Evolutionary conservation across 1,140 invertebrate species (phyloP).

Genomic region (Hyphantria cunea): DNA sequence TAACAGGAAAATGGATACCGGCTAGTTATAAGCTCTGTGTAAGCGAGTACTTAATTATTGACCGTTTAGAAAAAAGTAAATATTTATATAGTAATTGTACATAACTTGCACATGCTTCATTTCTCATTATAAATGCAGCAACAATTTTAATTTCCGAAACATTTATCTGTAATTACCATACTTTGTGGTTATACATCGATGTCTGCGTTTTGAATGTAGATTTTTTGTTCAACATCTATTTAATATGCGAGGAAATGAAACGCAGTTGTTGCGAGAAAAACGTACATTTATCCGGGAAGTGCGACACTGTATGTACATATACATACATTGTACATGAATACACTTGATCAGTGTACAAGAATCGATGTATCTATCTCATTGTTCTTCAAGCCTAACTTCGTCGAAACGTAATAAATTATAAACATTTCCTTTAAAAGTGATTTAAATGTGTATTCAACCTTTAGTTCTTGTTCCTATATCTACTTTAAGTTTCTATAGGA

Average conservation of each 20-base stretch:
- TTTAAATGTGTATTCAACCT: slow-evolving; percentile 7
- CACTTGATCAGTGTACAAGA: slow-evolving; percentile 10
- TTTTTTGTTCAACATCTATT: slow-evolving; percentile 13
- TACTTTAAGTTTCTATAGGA: background rate
- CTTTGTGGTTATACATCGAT: slow-evolving; percentile 3
- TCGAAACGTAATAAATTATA: slow-evolving; percentile 21
- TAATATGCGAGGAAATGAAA: slow-evolving; percentile 15
- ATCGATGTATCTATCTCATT: slow-evolving; percentile 19
- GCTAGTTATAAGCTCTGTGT: too few relatives aligned
- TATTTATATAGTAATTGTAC: too few relatives aligned
- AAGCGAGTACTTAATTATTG: too few relatives aligned
- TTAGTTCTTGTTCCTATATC: background rate
- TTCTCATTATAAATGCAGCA: background rate
- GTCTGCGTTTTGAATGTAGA: slow-evolving; percentile 12
- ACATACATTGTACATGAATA: background rate
- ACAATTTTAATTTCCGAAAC: slow-evolving; percentile 15
- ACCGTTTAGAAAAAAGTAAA: too few relatives aligned
- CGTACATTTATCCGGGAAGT: slow-evolving; percentile 21
- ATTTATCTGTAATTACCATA: slow-evolving; percentile 7
- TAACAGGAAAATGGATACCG: too few relatives aligned
- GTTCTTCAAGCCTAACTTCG: slow-evolving; percentile 17
- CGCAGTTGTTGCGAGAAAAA: slow-evolving; percentile 14
- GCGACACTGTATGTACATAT: slow-evolving; percentile 1
- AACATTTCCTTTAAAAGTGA: slow-evolving; percentile 14
- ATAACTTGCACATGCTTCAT: background rate